phyloP scores from a whole-genome alignment of 1,140 invertebrate species.

The Drosophila obscura region DNA sequence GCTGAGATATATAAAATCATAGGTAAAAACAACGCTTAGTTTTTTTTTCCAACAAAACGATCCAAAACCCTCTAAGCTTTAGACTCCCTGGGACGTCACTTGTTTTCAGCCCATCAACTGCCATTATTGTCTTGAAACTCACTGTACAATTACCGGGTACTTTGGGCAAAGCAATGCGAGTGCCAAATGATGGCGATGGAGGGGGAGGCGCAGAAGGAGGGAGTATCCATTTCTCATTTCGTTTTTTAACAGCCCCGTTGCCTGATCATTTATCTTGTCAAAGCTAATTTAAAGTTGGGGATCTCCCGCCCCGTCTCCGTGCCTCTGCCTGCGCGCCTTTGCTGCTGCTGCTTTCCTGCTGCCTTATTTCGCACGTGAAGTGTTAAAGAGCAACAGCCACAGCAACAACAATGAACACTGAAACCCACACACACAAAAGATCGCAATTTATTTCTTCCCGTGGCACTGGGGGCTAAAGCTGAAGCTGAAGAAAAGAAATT shows the following conservation, averaged over 20 bases:
- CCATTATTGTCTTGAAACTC: neutral
- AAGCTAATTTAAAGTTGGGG: slow-evolving; percentile 71
- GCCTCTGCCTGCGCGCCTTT: neutral
- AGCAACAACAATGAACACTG: slow-evolving; percentile 46
- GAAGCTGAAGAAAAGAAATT: slow-evolving; percentile 16
- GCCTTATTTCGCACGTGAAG: slow-evolving; percentile 70
- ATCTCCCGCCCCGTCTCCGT: slow-evolving; percentile 28
- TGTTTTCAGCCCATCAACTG: too few relatives aligned
- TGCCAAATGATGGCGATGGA: neutral
- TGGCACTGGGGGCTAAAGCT: slow-evolving; percentile 7
- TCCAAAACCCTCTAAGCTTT: too few relatives aligned
- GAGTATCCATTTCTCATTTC: slow-evolving; percentile 52
- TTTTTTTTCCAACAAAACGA: too few relatives aligned
- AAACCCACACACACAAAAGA: slow-evolving; percentile 29
- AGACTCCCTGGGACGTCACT: neutral
- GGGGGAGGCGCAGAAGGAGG: slow-evolving; percentile 24
- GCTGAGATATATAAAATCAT: too few relatives aligned
- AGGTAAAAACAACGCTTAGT: too few relatives aligned
- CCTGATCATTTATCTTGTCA: slow-evolving; percentile 74
- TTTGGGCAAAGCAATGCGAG: slow-evolving; percentile 8
- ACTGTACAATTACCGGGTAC: slow-evolving; percentile 44
- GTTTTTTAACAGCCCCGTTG: slow-evolving; percentile 42
- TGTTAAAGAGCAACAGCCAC: slow-evolving; percentile 66
- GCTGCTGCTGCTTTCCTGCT: slow-evolving; percentile 10
- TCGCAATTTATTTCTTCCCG: slow-evolving; percentile 67